Base-by-base conservation (phyloP, 2,797 vertebrate species). In the Luscinia luscinia region DNA sequence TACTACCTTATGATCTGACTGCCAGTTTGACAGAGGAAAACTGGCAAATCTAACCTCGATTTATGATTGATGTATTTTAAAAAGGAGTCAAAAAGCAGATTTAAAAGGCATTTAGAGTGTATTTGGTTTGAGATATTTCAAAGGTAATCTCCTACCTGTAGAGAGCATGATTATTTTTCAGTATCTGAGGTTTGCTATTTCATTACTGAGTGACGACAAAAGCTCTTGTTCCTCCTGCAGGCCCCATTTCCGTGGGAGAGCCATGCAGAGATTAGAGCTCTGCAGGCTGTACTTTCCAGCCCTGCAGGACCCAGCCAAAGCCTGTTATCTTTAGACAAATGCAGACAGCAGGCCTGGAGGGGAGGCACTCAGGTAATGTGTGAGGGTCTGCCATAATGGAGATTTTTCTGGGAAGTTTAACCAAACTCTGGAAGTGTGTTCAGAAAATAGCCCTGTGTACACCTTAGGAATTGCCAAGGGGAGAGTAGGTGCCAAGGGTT, bases 91-190 rank as follows among this genome's bases (percentile, higher is more conserved):
- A 75, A 80, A 85, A 87, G 21, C 19, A 55, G 40, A 49, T 49
- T 49, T 10, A 68, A 80, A 82, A 74, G 5, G 3, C 51, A 27
- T 77, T 70, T 84, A 91, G 75, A 55, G 28, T 66, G 51, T 34
- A 32, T 20, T 45, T 12, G 1, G 11, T 78, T 64, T 66, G 74
- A 80, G 64, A 17, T 91, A 83, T 51, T 91, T 87, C 78, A 63
- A 10, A 90, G 52, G 63, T 67, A 90, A 72, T 83, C 40, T 89
- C 70, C 51, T 87, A 51, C 28, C 51, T 85, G 27, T 80, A 63
- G 38, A 51, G 30, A 87, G 21, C 0, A 2, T 34, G 81, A 70
- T 84, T 84, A 79, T n/a, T 87, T 76, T 84, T 64, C 59, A 6
- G 1, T 9, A 57, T 34, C 52, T 51, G 57, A 67, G 41, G n/a